A percentile compares a stretch with the other conserved stretches of the same genome.
Evolutionary conservation across 2,888 invertebrate genomes (phyloP).

Genomic region (Octonoba sinensis): DNA sequence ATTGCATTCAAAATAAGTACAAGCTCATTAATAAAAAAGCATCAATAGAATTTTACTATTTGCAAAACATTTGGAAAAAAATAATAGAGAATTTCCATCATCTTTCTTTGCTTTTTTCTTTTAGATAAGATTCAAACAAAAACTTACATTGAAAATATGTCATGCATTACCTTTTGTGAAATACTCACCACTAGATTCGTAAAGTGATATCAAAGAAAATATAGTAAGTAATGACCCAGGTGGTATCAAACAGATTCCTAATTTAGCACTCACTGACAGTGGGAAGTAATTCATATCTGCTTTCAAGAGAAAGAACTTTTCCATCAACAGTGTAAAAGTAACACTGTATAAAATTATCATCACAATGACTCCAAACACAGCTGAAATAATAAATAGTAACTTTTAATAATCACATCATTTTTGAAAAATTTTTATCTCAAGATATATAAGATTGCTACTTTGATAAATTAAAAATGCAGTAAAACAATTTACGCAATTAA

Average conservation of each 20-base stretch:
- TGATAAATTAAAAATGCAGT: no score
- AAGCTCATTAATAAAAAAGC: no score
- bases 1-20: no score
- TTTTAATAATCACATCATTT: neutral
- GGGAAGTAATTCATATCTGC: conserved; percentile 11
- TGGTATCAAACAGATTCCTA: conserved; percentile 38
- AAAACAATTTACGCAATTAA: neutral
- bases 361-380: conserved; percentile 16
- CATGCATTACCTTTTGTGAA: no score
- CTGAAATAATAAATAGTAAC: conserved; percentile 10
- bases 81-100: neutral
- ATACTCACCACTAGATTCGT: conserved; percentile 39
- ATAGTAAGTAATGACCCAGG: conserved; percentile 20
- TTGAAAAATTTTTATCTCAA: neutral
- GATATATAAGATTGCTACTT: no score
- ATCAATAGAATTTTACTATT: no score
- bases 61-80: neutral
- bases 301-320: neutral
- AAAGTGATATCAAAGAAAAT: conserved; percentile 14
- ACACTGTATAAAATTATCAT: conserved; percentile 16
- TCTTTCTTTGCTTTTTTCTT: neutral
- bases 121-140: neutral
- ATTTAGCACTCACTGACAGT: conserved; percentile 10
- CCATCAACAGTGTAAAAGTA: conserved; percentile 16
- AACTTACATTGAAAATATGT: neutral